A percentile compares a stretch with the other conserved stretches of the same genome.
These are phyloP conservation scores for Pterocles orientalis DNA, from an alignment of 2,113 vertebrate genomes.

Conservation along the genomic window DNA sequence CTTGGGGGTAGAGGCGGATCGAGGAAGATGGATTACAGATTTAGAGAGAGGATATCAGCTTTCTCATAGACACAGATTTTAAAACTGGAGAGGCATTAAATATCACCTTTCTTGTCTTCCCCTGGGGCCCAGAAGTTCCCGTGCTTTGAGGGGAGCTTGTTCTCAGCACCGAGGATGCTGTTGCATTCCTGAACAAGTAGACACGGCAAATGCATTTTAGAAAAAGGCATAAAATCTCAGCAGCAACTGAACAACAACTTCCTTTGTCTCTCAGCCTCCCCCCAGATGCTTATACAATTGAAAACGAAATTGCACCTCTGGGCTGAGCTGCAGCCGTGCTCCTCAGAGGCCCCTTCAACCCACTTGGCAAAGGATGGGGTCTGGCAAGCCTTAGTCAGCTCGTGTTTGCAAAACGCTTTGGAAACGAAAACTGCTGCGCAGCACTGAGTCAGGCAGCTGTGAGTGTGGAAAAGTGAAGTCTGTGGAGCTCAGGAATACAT, in stretches of 20 bases:
- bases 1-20: background rate
- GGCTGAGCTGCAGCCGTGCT: background rate
- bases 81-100: background rate
- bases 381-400: conserved; percentile 42
- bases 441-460: conserved; percentile 43
- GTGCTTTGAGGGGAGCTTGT: background rate
- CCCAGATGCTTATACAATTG: background rate
- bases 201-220: background rate
- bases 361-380: conserved; percentile 13
- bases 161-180: background rate
- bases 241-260: background rate
- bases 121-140: background rate
- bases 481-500: background rate
- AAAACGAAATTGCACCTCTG: conserved; percentile 47
- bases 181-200: background rate
- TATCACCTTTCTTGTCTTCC: background rate
- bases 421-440: conserved; percentile 1
- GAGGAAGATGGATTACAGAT: background rate
- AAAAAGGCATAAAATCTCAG: background rate
- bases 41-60: background rate
- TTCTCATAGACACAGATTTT: background rate
- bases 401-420: background rate
- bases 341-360: conserved; percentile 41
- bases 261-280: background rate
- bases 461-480: background rate